Percentiles rank a stretch among this genome's conserved stretches.
These are phyloP conservation scores for Pipra filicauda DNA, from an alignment of 2,113 vertebrate species.

Conservation along the genomic window DNA sequence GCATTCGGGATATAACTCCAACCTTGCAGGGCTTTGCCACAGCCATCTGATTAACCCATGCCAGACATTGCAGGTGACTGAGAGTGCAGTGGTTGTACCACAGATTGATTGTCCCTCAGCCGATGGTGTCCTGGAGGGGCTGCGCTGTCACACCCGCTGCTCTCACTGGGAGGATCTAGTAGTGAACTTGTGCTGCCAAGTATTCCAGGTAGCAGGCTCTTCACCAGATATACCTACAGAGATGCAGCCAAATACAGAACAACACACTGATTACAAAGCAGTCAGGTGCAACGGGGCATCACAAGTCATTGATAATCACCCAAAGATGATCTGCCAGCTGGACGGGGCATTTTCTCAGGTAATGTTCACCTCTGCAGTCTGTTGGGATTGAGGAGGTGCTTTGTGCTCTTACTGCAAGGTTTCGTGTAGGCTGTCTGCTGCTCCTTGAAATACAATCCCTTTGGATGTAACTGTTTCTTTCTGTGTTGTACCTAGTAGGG, in stretches of 20 bases:
- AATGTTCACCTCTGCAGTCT: neutral
- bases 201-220: neutral
- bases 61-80: neutral
- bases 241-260: neutral
- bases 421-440: neutral
- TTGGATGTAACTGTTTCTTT: neutral
- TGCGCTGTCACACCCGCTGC: fast-evolving
- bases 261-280: neutral
- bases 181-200: neutral
- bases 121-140: neutral
- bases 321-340: neutral
- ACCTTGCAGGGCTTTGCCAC: neutral
- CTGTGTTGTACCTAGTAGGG: neutral
- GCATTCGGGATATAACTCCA: neutral
- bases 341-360: neutral
- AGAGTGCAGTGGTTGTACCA: neutral
- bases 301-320: fast-evolving
- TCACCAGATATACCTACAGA: neutral
- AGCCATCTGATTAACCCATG: neutral
- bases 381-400: neutral
- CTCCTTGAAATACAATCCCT: neutral
- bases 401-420: neutral
- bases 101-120: neutral
- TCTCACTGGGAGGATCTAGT: neutral
- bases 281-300: neutral